Evolutionary conservation across 2,113 vertebrate species (phyloP), one percentile per base, ranked within the genome.

Genomic region (Natator depressus): DNA sequence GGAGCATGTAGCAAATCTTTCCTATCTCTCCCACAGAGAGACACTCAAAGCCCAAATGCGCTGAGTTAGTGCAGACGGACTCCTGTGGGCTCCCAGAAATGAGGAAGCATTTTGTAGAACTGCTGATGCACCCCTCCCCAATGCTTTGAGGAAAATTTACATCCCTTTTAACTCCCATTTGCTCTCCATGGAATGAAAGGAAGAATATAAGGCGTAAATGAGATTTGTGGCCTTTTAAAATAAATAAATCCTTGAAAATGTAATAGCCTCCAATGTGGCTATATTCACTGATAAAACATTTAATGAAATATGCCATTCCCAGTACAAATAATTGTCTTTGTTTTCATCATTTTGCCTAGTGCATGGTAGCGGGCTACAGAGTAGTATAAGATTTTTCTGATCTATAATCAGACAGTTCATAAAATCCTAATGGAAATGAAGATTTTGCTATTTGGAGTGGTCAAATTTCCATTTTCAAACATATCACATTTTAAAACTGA

Each of bases 401-500:
- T 97, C 94, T 91, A 98, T 95, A 98, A 97, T 98, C 98, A 98
- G 98, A 97, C 95, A 97, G 97, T 98, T 97, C 98, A 98, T 98
- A 98, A 98, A 98, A 94, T 97, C 96, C 97, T 98, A 98, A 98
- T 98, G 95, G 96, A 98, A 98, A 98, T 97, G 96, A 98, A 97
- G 95, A 97, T 98, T 98, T 98, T 98, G 96, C 98, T 98, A 97
- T 98, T 97, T 98, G 97, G 98, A 98, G 97, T 98, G 96, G 98
- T 97, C 97, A 98, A 97, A 98, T 98, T 98, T 98, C 97, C 98
- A 98, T 98, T 98, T 98, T 98, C 98, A 98, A 98, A 98, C 97
- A 98, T 92, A 98, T 98, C 97, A 98, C 81, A 98, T 97, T 97
- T 98, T 98, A 98, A 98, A 98, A 95, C 95, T 96, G 96, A 95